Conservation (phyloP, 2,888 invertebrate genomes). For the Diabrotica balteata region DNA sequence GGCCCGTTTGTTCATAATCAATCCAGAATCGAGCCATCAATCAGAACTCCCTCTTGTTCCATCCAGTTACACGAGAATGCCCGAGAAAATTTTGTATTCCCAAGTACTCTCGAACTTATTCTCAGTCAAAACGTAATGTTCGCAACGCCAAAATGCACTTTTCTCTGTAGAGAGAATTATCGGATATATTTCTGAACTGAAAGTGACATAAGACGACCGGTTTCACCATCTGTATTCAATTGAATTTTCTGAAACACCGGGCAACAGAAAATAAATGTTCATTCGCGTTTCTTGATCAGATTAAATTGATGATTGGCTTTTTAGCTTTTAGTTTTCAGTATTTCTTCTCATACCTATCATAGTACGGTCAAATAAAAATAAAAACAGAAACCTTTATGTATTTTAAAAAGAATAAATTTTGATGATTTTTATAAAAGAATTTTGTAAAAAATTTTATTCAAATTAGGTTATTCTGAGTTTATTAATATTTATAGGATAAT, state of each 20-base stretch:
- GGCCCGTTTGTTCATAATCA: slow-evolving; percentile 29
- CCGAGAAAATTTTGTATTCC: background rate
- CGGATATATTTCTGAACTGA: background rate
- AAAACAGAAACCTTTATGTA: too few relatives aligned
- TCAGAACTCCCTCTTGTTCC: slow-evolving; percentile 5
- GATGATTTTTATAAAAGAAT: too few relatives aligned
- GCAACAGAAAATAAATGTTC: too few relatives aligned
- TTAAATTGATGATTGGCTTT: too few relatives aligned
- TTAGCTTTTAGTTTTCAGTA: too few relatives aligned
- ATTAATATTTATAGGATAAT: too few relatives aligned
- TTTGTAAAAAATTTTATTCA: too few relatives aligned
- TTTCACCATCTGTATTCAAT: background rate
- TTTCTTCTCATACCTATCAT: too few relatives aligned
- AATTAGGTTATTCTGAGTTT: too few relatives aligned
- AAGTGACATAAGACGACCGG: background rate
- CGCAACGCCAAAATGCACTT: slow-evolving; percentile 4
- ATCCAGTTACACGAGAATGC: background rate
- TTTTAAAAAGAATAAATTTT: too few relatives aligned
- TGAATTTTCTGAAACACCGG: background rate
- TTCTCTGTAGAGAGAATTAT: slow-evolving; percentile 2
- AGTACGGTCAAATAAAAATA: too few relatives aligned
- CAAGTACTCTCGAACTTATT: background rate
- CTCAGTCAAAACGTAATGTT: background rate
- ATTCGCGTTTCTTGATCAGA: too few relatives aligned
- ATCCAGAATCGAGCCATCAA: slow-evolving; percentile 24